Evolutionary conservation across 1,140 invertebrate species (phyloP).

Genomic region (Catajapyx aquilonaris): DNA sequence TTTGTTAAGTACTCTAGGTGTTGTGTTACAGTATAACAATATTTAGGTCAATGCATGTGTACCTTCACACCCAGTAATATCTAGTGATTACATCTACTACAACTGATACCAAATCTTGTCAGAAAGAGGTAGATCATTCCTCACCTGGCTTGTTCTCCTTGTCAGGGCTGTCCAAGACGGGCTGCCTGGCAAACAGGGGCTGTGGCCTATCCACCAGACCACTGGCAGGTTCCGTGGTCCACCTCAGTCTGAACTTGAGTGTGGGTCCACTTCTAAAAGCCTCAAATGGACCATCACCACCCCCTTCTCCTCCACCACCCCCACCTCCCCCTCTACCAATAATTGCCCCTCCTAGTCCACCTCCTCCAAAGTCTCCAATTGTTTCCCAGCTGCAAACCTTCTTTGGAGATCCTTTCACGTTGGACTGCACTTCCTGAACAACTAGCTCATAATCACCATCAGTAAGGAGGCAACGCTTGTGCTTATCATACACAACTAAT

Average conservation of each 20-base stretch:
- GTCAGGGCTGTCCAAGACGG: constrained; percentile 7
- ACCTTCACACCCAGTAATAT: too few species aligned
- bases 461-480: constrained; percentile 59
- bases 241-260: constrained; percentile 60
- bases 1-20: too few species aligned
- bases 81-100: too few species aligned
- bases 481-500: constrained; percentile 74
- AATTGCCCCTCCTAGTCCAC: too few species aligned
- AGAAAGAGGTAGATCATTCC: too few species aligned
- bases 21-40: too few species aligned
- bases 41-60: too few species aligned
- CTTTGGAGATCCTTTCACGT: constrained; percentile 33
- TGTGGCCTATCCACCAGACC: constrained; percentile 43
- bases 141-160: constrained; percentile 2
- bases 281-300: too few species aligned
- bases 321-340: too few species aligned
- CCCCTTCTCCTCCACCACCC: too few species aligned
- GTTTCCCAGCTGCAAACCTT: constrained; percentile 60
- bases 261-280: constrained; percentile 51
- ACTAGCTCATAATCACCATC: constrained; percentile 79
- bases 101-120: too few species aligned
- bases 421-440: constrained; percentile 41
- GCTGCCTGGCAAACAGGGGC: constrained; percentile 19
- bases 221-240: constrained; percentile 50
- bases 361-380: constrained; percentile 45